Evolutionary conservation across 2,888 invertebrate genomes (phyloP).

Genomic region (Parnassius smintheus): DNA sequence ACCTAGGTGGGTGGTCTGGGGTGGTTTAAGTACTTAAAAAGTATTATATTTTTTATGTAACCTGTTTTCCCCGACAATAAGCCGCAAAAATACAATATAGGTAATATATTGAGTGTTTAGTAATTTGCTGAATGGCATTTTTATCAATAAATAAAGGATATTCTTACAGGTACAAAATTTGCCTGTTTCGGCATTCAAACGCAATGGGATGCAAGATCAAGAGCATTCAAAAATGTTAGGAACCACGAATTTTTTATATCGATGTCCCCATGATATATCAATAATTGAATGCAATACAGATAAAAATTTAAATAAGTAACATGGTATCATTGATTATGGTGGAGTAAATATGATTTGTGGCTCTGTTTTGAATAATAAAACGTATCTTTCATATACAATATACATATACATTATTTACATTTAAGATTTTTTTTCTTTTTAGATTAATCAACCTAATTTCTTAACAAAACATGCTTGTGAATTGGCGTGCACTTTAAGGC

Average conservation of each 20-base stretch:
- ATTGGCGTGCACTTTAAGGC: slow-evolving; percentile 18
- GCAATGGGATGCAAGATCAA: slow-evolving; percentile 75
- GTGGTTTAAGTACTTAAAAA: too few relatives aligned
- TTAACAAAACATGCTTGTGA: slow-evolving; percentile 18
- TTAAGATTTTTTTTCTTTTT: slow-evolving; percentile 16
- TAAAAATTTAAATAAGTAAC: slow-evolving; percentile 1
- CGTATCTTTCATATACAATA: background rate
- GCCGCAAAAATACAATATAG: too few relatives aligned
- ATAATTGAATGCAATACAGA: slow-evolving; percentile 54
- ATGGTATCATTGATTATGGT: too few relatives aligned
- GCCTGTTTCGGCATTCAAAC: slow-evolving; percentile 70
- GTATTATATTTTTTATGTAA: too few relatives aligned
- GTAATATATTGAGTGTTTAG: too few relatives aligned
- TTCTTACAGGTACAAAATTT: slow-evolving; percentile 68
- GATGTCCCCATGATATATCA: slow-evolving; percentile 61
- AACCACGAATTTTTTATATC: slow-evolving; percentile 61
- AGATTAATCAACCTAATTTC: slow-evolving; percentile 22
- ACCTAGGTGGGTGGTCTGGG: too few relatives aligned
- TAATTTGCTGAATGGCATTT: too few relatives aligned
- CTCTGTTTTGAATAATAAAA: too few relatives aligned
- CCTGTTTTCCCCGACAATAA: too few relatives aligned
- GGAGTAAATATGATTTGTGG: too few relatives aligned
- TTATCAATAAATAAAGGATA: slow-evolving; percentile 37
- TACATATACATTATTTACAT: slow-evolving; percentile 2
- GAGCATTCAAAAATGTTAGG: slow-evolving; percentile 65